Evolutionary conservation across 2,888 invertebrate species (phyloP).

Genomic region (Apotomis turbidana): DNA sequence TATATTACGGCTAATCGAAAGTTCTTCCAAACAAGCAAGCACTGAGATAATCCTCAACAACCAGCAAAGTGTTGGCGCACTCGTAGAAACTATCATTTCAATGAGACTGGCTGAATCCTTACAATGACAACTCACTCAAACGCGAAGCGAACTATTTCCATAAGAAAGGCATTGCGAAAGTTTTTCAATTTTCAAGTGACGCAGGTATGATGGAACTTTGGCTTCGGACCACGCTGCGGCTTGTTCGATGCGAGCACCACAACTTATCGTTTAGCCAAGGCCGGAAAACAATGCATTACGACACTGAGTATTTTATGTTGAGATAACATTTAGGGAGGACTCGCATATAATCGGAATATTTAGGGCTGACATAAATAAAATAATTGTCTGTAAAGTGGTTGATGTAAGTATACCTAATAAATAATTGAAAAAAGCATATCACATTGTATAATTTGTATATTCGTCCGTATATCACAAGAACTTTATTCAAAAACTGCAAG

Average conservation of each 20-base stretch:
- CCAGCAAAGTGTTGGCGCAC: slow-evolving; percentile 28
- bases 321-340: not conserved
- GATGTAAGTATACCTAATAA: too few species aligned
- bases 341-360: too few species aligned
- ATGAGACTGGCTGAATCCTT: slow-evolving; percentile 72
- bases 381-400: too few species aligned
- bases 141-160: slow-evolving; percentile 81
- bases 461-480: too few species aligned
- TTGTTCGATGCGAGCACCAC: slow-evolving; percentile 30
- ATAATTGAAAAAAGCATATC: too few species aligned
- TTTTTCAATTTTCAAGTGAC: slow-evolving; percentile 84
- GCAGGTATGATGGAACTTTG: slow-evolving; percentile 82
- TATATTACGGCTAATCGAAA: not conserved
- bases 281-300: slow-evolving; percentile 19
- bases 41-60: slow-evolving; percentile 11
- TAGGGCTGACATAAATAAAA: too few species aligned
- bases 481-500: too few species aligned
- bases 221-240: slow-evolving; percentile 59
- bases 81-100: slow-evolving; percentile 62
- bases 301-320: not conserved
- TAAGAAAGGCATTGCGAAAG: slow-evolving; percentile 82
- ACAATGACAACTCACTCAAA: slow-evolving; percentile 82
- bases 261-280: slow-evolving; percentile 31
- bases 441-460: too few species aligned
- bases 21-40: not conserved